phyloP scores from a whole-genome alignment of 1,140 invertebrate species.

The Mylabris phalerata region DNA sequence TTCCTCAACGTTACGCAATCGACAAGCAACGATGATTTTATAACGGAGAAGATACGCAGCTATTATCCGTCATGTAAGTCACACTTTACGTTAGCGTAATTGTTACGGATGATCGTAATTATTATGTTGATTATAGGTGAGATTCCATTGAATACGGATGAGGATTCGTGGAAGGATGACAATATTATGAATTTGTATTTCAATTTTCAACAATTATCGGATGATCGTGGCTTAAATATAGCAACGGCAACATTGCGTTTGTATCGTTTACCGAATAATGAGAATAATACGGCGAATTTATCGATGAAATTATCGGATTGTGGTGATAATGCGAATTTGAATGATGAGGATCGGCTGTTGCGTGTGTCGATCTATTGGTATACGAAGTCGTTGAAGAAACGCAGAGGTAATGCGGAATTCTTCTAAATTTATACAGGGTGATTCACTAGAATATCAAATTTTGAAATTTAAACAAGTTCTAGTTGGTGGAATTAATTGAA shows the following conservation, averaged over 20 bases:
- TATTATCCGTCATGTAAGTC: slow-evolving; percentile 38
- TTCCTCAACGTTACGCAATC: slow-evolving; percentile 15
- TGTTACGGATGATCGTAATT: not conserved
- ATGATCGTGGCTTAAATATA: slow-evolving; percentile 43
- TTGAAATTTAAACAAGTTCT: no score
- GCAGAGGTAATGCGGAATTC: slow-evolving; percentile 42
- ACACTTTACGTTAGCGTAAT: not conserved
- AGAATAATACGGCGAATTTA: slow-evolving; percentile 26
- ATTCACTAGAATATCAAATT: no score
- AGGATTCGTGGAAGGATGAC: slow-evolving; percentile 47
- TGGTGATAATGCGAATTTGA: slow-evolving; percentile 30
- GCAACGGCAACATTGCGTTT: slow-evolving; percentile 50
- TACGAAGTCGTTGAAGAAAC: slow-evolving; percentile 47
- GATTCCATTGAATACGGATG: slow-evolving; percentile 48
- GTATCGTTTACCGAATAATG: slow-evolving; percentile 46
- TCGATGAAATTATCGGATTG: slow-evolving; percentile 23
- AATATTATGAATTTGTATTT: slow-evolving; percentile 52
- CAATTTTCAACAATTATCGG: slow-evolving; percentile 44
- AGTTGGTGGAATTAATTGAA: no score
- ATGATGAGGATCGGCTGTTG: slow-evolving; percentile 50
- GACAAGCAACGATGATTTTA: slow-evolving; percentile 21
- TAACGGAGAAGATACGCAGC: slow-evolving; percentile 35
- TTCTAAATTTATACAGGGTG: no score
- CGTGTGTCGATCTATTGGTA: slow-evolving; percentile 57
- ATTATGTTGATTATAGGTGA: slow-evolving; percentile 42